These are phyloP conservation scores for Molorchus minor DNA, from an alignment of 2,888 invertebrate genomes.

Conservation along the genomic window DNA sequence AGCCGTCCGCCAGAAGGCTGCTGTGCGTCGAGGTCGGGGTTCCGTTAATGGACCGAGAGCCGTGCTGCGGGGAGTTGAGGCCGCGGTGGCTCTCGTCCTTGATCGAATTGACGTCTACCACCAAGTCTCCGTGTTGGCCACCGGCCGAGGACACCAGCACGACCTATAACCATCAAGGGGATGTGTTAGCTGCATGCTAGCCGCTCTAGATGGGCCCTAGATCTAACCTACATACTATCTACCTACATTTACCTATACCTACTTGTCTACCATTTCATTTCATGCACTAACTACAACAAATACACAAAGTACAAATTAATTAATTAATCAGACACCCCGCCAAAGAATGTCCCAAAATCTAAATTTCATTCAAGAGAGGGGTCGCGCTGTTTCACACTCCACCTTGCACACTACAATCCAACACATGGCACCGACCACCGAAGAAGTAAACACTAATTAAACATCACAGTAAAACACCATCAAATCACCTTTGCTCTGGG, in stretches of 20 bases:
- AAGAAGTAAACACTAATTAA: constrained; percentile 15
- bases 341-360: constrained; percentile 46
- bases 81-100: constrained; percentile 70
- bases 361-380: constrained; percentile 46
- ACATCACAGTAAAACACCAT: constrained; percentile 45
- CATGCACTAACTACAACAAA: constrained; percentile 37
- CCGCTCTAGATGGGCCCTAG: constrained; percentile 51
- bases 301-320: background rate
- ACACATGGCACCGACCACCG: constrained; percentile 36
- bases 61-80: constrained; percentile 72
- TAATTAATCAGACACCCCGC: constrained; percentile 22
- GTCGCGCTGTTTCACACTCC: constrained; percentile 29
- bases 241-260: constrained; percentile 19
- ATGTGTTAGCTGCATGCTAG: constrained; percentile 40
- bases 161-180: constrained; percentile 60
- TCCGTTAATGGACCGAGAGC: constrained; percentile 73
- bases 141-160: constrained; percentile 62
- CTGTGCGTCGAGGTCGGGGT: constrained; percentile 74
- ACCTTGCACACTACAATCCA: constrained; percentile 29
- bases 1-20: constrained; percentile 69
- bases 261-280: constrained; percentile 7
- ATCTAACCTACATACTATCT: constrained; percentile 48
- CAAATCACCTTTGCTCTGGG: constrained; percentile 68
- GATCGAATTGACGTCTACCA: constrained; percentile 67
- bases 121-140: constrained; percentile 60